Conservation (phyloP, 2,113 vertebrate species). For the Pedetes capensis region DNA sequence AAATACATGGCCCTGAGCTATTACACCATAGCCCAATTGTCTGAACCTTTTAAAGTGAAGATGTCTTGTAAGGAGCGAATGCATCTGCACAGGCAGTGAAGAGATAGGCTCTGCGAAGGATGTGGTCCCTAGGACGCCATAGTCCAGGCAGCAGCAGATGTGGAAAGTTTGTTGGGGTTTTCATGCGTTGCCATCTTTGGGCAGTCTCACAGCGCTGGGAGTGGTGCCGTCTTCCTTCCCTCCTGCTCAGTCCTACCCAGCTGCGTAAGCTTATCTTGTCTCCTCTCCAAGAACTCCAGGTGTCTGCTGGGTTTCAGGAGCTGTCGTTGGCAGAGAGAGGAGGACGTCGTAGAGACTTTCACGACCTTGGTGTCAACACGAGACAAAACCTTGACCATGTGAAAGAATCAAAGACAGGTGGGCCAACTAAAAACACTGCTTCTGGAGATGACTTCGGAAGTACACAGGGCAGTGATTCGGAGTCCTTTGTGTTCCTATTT, state of each 20-base stretch:
- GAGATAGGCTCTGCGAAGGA: too few species aligned
- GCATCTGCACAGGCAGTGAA: neutral
- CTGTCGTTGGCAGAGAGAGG: conserved; percentile 91
- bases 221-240: neutral
- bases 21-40: neutral
- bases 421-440: neutral
- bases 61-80: neutral
- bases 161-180: too few species aligned
- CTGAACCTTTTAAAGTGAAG: too few species aligned
- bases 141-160: neutral
- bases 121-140: too few species aligned
- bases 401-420: conserved; percentile 91
- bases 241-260: neutral
- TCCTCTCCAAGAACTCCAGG: conserved; percentile 78
- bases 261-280: neutral
- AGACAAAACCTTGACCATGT: conserved; percentile 92
- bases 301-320: conserved; percentile 93
- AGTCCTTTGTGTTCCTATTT: neutral
- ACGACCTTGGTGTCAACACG: conserved; percentile 91
- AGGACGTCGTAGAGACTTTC: conserved; percentile 89
- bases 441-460: neutral
- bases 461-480: neutral
- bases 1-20: neutral
- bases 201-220: accelerated
- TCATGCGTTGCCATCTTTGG: neutral